A percentile compares a stretch with the other conserved stretches of the same genome.
Evolutionary conservation across 2,113 vertebrate species (phyloP).

Genomic region (Calidris pygmaea): DNA sequence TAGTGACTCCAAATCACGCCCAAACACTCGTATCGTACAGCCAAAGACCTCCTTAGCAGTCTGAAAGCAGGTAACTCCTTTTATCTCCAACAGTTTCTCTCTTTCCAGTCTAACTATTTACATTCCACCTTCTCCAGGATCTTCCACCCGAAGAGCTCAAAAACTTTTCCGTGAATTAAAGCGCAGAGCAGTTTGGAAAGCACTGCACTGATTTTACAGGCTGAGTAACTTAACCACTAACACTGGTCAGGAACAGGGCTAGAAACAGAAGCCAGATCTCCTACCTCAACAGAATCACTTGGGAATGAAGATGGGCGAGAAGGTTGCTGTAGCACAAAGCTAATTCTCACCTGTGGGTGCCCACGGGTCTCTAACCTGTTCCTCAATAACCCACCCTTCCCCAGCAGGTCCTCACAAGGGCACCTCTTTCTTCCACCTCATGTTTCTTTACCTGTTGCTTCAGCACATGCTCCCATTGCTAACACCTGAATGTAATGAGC

Average conservation of each 20-base stretch:
- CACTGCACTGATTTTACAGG: not conserved
- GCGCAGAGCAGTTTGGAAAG: fast-evolving
- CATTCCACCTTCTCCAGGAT: not conserved
- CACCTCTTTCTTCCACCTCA: not conserved
- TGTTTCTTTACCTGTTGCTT: not conserved
- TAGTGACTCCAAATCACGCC: not conserved
- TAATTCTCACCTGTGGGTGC: fast-evolving
- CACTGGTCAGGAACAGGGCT: not conserved
- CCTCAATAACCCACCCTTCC: not conserved
- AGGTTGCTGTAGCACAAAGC: not conserved
- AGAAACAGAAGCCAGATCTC: not conserved
- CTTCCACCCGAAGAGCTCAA: not conserved
- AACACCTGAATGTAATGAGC: not conserved
- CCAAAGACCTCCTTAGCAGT: not conserved
- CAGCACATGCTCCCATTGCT: not conserved
- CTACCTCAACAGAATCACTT: not conserved
- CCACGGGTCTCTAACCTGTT: not conserved
- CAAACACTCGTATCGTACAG: fast-evolving
- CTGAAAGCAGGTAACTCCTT: not conserved
- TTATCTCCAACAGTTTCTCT: not conserved
- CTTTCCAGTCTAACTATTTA: not conserved
- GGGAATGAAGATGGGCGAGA: not conserved
- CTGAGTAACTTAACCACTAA: not conserved
- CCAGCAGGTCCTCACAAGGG: not conserved
- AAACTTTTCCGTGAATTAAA: not conserved